Base-by-base conservation (phyloP, 64 coral and sea anemone species). In the Astreopora myriophthalma region DNA sequence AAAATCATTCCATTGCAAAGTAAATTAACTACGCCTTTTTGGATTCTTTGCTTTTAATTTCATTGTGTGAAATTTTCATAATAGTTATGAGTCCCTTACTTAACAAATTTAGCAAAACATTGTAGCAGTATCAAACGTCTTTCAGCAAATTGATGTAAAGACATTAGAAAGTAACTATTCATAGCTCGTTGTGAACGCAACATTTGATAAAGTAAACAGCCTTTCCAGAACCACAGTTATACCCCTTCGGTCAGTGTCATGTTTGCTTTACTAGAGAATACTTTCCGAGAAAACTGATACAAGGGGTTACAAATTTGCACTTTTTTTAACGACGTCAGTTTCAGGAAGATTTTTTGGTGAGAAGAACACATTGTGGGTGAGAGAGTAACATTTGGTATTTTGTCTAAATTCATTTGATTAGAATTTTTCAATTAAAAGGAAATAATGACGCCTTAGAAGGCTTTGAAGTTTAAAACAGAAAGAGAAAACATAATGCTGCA, bases 351-450 rank as follows among this genome's bases (percentile, higher is more conserved):
- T 16, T 83, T 81, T 55, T 0, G 7, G 1, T 8, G 28, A 30
- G 1, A 8, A 22, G 7, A 83, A 31, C 32, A 83, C 79, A 83
- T 65, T 64, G 79, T n/a, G 20, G 76, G 34, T 83, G 79, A 61
- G 79, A 83, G 52, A 65, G 55, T 24, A 25, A 83, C 79, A 83
- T 63, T 83, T 83, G 79, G 79, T 65, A 64, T 33, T 37, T 65
- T 83, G 58, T 83, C 20, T 64, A 55, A 20, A 38, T 83, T 39
- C 20, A 22, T 62, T 65, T 83, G 52, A 62, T 83, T 64, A 63
- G 40, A 65, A 83, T 39, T 39, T 83, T 83, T 46, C 29, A 83
- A 83, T 83, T 64, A 83, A 83, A 65, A 13, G 52, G 23, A 64
- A 83, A 83, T 64, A 38, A 65, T 19, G 3, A 36, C 24, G 55